Percentiles rank a stretch among this genome's conserved stretches.
These are phyloP conservation scores for Lingula anatina DNA, from an alignment of 2,888 invertebrate species.

Conservation along the genomic window DNA sequence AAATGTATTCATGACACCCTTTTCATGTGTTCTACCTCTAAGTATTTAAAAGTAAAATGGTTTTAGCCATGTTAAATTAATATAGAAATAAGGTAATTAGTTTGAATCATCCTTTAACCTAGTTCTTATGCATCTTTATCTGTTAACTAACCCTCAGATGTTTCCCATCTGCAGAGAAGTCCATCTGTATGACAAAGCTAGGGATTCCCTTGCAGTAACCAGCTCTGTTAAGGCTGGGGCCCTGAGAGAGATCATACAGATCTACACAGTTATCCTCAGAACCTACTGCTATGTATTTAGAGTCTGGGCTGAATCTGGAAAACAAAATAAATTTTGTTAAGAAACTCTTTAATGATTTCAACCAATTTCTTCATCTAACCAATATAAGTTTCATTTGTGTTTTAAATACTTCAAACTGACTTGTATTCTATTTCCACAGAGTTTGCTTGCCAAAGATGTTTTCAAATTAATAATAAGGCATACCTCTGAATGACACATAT, in stretches of 20 bases:
- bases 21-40: too few relatives aligned
- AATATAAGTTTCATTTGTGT: background rate
- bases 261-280: conserved; percentile 49
- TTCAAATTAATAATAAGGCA: too few relatives aligned
- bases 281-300: conserved; percentile 44
- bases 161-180: conserved; percentile 50
- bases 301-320: conserved; percentile 48
- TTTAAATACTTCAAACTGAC: background rate
- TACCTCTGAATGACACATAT: too few relatives aligned
- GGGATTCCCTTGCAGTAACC: conserved; percentile 48
- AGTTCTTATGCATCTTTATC: too few relatives aligned
- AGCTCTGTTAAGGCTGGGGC: conserved; percentile 31
- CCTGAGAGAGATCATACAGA: conserved; percentile 44
- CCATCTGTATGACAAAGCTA: conserved; percentile 46
- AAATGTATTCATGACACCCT: too few relatives aligned
- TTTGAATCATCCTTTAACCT: too few relatives aligned
- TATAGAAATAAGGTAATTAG: too few relatives aligned
- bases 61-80: too few relatives aligned
- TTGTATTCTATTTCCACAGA: too few relatives aligned
- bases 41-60: too few relatives aligned
- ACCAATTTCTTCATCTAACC: background rate
- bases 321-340: background rate
- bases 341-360: background rate
- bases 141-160: conserved; percentile 42
- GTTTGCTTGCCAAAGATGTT: too few relatives aligned